These are phyloP conservation scores for Peromyscus leucopus DNA, from an alignment of 2,113 vertebrate species.

Conservation along the genomic window DNA sequence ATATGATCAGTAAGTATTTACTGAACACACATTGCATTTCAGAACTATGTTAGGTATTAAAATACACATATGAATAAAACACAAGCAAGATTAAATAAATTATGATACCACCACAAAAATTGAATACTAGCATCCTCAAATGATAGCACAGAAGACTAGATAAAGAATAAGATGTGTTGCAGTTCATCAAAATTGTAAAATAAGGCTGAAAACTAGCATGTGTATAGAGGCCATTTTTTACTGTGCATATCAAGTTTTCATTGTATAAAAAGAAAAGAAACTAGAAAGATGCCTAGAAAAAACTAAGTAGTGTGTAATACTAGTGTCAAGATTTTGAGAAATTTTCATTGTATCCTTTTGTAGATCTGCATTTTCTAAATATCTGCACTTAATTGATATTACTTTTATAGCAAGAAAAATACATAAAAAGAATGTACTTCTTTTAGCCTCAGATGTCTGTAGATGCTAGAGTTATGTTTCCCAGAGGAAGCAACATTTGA, in stretches of 20 bases:
- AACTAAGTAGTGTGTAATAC: not conserved
- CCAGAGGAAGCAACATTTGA: not conserved
- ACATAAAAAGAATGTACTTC: not conserved
- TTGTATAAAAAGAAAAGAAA: not conserved
- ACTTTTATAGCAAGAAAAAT: conserved; percentile 18
- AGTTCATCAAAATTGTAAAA: not conserved
- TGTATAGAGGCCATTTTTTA: not conserved
- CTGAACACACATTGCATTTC: not conserved
- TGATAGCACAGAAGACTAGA: not conserved
- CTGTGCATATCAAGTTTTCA: not conserved
- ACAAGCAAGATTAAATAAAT: conserved; percentile 46
- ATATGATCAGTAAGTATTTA: conserved; percentile 25
- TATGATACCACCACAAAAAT: conserved; percentile 43
- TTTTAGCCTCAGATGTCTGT: not conserved
- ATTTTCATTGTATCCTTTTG: conserved; percentile 14
- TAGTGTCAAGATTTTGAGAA: not conserved
- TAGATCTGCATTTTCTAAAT: conserved; percentile 1
- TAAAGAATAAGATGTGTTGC: not conserved
- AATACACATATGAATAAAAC: conserved; percentile 58
- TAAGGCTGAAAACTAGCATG: not conserved
- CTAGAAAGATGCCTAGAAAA: not conserved
- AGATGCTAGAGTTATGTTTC: not conserved
- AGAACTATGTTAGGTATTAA: not conserved
- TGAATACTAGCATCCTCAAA: not conserved
- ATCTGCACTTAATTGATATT: conserved; percentile 20